Conservation (phyloP, 2,888 invertebrate species). For the Nudaria mundana region DNA sequence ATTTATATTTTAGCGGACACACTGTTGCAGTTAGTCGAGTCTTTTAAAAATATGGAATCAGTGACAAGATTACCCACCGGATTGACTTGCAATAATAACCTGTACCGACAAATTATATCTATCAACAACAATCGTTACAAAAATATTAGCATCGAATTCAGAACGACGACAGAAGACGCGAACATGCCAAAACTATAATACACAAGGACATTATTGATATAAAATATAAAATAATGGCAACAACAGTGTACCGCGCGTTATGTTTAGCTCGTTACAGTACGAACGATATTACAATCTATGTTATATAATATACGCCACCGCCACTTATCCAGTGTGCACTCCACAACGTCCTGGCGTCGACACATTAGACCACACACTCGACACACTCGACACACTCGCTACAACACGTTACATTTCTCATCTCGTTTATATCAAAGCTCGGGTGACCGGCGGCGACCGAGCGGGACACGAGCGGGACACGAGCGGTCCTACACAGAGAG, state of each 20-base stretch:
- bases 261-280: slow-evolving; percentile 38
- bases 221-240: slow-evolving; percentile 24
- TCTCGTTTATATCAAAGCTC: slow-evolving; percentile 27
- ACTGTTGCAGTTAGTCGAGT: slow-evolving; percentile 42
- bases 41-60: slow-evolving; percentile 24
- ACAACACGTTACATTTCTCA: slow-evolving; percentile 27
- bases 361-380: slow-evolving; percentile 37
- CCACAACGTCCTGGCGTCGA: slow-evolving; percentile 59
- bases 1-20: slow-evolving; percentile 46
- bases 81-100: slow-evolving; percentile 21
- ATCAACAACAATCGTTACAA: slow-evolving; percentile 32
- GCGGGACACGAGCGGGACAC: too few relatives aligned
- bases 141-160: slow-evolving; percentile 26
- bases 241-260: slow-evolving; percentile 52
- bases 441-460: slow-evolving; percentile 12
- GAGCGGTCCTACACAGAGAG: too few relatives aligned
- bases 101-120: slow-evolving; percentile 21
- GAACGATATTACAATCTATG: slow-evolving; percentile 61
- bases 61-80: slow-evolving; percentile 23
- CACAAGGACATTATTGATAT: slow-evolving; percentile 26
- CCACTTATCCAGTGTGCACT: slow-evolving; percentile 40
- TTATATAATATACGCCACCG: slow-evolving; percentile 41
- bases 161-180: slow-evolving; percentile 1
- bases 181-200: slow-evolving; percentile 18
- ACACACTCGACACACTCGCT: slow-evolving; percentile 22